Conservation (phyloP, 2,113 vertebrate genomes). For the Loxodonta africana region DNA sequence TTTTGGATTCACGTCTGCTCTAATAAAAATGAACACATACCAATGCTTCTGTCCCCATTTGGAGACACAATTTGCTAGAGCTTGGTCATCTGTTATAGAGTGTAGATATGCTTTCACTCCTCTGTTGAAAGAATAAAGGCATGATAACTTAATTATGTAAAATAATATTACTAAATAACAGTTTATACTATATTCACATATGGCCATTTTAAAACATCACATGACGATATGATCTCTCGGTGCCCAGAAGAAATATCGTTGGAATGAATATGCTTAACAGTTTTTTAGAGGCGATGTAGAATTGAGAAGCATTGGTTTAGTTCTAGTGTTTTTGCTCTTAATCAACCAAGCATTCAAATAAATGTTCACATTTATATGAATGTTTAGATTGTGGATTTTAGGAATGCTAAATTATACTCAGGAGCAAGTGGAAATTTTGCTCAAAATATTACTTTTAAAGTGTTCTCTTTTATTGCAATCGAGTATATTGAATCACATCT, state of each 20-base stretch:
- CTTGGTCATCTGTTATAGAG: slow-evolving; percentile 62
- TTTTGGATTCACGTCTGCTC: slow-evolving; percentile 70
- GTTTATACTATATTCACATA: neutral
- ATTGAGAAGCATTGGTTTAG: slow-evolving; percentile 33
- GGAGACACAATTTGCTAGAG: slow-evolving; percentile 51
- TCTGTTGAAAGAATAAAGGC: slow-evolving; percentile 56
- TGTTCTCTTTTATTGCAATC: neutral
- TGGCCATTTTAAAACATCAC: slow-evolving; percentile 64
- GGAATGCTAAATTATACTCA: neutral
- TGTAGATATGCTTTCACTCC: neutral
- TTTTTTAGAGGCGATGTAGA: neutral
- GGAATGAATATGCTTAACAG: slow-evolving; percentile 27
- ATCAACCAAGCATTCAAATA: slow-evolving; percentile 55
- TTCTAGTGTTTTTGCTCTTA: slow-evolving; percentile 55
- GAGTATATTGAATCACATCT: slow-evolving; percentile 10
- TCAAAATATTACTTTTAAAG: slow-evolving; percentile 47
- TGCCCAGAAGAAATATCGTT: slow-evolving; percentile 34
- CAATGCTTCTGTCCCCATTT: slow-evolving; percentile 22
- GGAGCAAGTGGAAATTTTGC: slow-evolving; percentile 39
- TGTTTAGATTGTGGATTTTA: slow-evolving; percentile 34
- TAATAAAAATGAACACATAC: slow-evolving; percentile 71
- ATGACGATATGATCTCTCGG: neutral
- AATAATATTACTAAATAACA: neutral
- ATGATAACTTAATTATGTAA: slow-evolving; percentile 71
- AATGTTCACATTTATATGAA: slow-evolving; percentile 28